Conservation (phyloP, 2,113 vertebrate species). For the Neotoma lepida region DNA sequence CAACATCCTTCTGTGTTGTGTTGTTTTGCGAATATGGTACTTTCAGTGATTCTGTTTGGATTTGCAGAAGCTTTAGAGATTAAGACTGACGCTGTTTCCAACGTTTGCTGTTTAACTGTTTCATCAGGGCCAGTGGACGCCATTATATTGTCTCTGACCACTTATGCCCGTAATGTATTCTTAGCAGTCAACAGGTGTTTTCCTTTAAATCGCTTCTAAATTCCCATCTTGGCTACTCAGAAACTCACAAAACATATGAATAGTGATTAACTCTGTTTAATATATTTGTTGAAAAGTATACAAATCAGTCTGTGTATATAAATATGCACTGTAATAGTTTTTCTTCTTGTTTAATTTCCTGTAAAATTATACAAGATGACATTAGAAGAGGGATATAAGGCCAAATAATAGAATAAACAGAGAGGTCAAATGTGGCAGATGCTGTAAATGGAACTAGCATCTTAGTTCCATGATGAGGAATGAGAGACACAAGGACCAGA, state of each 20-base stretch:
- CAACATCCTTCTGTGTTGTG: neutral
- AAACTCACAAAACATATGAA: slow-evolving; percentile 44
- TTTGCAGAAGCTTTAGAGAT: neutral
- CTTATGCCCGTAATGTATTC: neutral
- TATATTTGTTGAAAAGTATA: slow-evolving; percentile 59
- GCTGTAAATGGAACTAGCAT: neutral
- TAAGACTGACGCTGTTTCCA: neutral
- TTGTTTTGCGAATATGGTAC: neutral
- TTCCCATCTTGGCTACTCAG: neutral
- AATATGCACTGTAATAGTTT: slow-evolving; percentile 36
- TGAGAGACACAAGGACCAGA: no score
- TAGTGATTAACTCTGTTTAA: slow-evolving; percentile 22
- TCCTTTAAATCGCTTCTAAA: slow-evolving; percentile 23
- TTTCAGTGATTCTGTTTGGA: slow-evolving; percentile 48
- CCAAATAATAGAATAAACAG: neutral
- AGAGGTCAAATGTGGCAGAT: neutral
- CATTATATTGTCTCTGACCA: neutral
- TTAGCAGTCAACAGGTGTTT: neutral
- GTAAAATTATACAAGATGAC: neutral
- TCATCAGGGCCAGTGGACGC: neutral
- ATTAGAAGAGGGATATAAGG: neutral
- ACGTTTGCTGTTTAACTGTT: slow-evolving; percentile 53
- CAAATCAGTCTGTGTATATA: slow-evolving; percentile 5
- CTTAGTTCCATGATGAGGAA: neutral
- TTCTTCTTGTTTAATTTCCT: slow-evolving; percentile 58